Base-by-base conservation (phyloP, 2,888 invertebrate genomes). In the Ceriagrion tenellum region DNA sequence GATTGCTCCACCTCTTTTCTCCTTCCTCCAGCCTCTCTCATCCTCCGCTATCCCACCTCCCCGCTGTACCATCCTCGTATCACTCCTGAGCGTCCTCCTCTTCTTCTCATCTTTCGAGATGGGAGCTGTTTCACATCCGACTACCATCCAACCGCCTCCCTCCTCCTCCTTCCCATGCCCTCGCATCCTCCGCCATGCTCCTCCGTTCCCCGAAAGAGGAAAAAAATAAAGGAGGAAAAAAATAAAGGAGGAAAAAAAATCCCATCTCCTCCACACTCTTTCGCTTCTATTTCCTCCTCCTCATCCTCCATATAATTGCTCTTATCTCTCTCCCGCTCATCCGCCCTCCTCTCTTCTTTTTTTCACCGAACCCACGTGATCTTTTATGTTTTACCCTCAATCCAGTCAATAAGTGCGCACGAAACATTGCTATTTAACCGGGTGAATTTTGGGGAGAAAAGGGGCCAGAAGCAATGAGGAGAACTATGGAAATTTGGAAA, bases 41-140 rank as follows among this genome's bases (percentile, higher is more conserved):
- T 47, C 47, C 47, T 8, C 55, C 40, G 40, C 88, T 35, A 88
- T 8, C 88, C 40, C 12, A 47, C 40, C 40, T 23, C 26, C 55
- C 89, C 13, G 0, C 26, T 26, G 30, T 35, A 18, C 89, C 47
- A 47, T 55, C 89, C 55, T 81, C 89, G 55, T 89, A 16, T 47
- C 55, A 0, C 89, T 89, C 47, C 35, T 35, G 30, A 81, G 16
- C 88, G 20, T 8, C 88, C 47, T 23, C 35, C 88, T 8, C 23
- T 40, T 47, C 81, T 81, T 81, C 6, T 18, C 81, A 26, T 30
- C 81, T 35, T 81, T 59, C 59, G 59, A 59, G 59, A 59, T 59
- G 59, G 59, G 69, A 26, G 69, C n/a, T n/a, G 69, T 69, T 69
- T 69, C 69, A 69, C 69, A 69, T 69, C 69, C 69, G 59, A 59